These are phyloP conservation scores for Xiphophorus couchianus DNA, from an alignment of 2,113 vertebrate species.

Conservation along the genomic window DNA sequence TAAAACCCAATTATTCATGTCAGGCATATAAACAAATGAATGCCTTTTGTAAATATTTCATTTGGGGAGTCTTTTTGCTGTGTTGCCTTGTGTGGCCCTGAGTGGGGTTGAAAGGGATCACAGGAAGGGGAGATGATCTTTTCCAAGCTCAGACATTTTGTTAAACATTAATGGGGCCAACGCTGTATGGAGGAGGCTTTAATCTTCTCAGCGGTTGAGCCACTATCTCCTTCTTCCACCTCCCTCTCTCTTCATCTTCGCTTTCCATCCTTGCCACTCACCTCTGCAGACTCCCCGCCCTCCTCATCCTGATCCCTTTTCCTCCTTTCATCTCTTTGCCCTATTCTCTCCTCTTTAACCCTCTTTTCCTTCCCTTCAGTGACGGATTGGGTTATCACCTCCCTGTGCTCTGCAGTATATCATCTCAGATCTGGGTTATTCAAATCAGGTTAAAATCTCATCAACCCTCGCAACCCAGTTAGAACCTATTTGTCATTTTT, in stretches of 20 bases:
- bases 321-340: constrained; percentile 56
- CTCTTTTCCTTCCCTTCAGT: constrained; percentile 6
- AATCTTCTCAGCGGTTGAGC: constrained; percentile 56
- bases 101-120: constrained; percentile 49
- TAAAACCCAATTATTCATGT: constrained; percentile 65
- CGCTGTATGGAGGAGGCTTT: constrained; percentile 57
- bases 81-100: constrained; percentile 44
- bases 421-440: constrained; percentile 68
- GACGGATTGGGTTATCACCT: constrained; percentile 57
- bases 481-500: constrained; percentile 52
- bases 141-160: constrained; percentile 48
- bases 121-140: constrained; percentile 32
- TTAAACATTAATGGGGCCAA: constrained; percentile 67
- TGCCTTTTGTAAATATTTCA: constrained; percentile 72
- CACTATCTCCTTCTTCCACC: constrained; percentile 49
- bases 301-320: constrained; percentile 55
- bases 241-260: constrained; percentile 48
- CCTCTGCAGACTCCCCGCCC: constrained; percentile 46
- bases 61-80: constrained; percentile 29
- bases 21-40: constrained; percentile 69
- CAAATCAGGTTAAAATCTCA: constrained; percentile 64
- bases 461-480: constrained; percentile 21
- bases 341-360: constrained; percentile 39
- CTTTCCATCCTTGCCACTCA: constrained; percentile 45
- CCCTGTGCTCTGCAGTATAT: constrained; percentile 47